These are phyloP conservation scores for Cacoxenus indagator DNA, from an alignment of 2,888 invertebrate genomes.

Conservation along the genomic window DNA sequence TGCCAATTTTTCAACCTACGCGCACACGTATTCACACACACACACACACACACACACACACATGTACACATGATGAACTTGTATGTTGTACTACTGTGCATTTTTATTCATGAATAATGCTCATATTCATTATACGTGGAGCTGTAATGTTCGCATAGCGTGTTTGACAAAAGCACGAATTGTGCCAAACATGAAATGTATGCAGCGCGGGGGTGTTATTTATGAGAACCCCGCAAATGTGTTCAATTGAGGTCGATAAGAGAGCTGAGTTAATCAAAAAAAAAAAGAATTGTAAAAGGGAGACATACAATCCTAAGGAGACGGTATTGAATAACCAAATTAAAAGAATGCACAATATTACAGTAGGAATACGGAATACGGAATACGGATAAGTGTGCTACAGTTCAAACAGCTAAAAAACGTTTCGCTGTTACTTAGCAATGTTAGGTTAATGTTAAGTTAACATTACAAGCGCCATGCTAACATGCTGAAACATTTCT, in stretches of 20 bases:
- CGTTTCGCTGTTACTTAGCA: too few species aligned
- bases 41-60: not conserved
- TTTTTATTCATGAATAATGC: constrained; percentile 9
- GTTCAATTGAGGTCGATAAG: not conserved
- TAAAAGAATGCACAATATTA: too few species aligned
- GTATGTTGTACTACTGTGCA: not conserved
- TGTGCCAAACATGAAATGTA: not conserved
- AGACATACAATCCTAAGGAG: not conserved
- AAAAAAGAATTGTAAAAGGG: not conserved
- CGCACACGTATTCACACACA: not conserved
- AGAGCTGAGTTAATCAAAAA: not conserved
- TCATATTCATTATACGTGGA: not conserved
- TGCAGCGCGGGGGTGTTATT: not conserved
- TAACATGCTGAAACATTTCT: too few species aligned
- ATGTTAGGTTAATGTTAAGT: too few species aligned
- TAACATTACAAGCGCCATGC: too few species aligned
- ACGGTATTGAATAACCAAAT: too few species aligned
- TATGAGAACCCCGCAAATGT: not conserved
- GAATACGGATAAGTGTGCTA: too few species aligned
- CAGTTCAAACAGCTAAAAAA: too few species aligned
- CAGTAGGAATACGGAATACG: too few species aligned
- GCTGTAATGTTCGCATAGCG: constrained; percentile 14
- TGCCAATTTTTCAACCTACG: not conserved
- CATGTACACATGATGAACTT: constrained; percentile 6
- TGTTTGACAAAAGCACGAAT: constrained; percentile 5